Evolutionary conservation across 2,797 vertebrate genomes (phyloP).

Genomic region (Carapus acus): DNA sequence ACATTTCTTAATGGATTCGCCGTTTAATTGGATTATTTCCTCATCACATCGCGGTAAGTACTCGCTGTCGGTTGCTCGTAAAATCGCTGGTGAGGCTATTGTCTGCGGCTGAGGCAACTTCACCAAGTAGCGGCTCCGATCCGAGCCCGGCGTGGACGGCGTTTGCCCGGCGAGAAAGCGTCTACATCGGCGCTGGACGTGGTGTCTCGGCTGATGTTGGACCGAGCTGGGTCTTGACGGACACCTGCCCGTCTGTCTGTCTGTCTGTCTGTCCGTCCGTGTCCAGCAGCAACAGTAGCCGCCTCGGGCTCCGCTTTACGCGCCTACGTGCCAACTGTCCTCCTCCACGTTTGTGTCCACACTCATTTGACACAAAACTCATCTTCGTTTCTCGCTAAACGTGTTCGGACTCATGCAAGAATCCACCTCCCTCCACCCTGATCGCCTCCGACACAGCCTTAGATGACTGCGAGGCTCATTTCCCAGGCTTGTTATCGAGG

Average conservation of each 20-base stretch:
- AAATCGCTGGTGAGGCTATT: too few species aligned
- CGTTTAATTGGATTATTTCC: conserved; percentile 49
- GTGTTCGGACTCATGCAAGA: conserved; percentile 28
- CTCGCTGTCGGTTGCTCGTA: too few species aligned
- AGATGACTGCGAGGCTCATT: conserved; percentile 28
- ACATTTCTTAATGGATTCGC: conserved; percentile 64
- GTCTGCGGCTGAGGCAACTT: conserved; percentile 69
- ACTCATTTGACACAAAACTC: too few species aligned
- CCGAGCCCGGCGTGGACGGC: neutral
- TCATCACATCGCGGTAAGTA: conserved; percentile 67
- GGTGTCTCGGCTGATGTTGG: too few species aligned
- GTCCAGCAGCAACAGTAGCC: conserved; percentile 55
- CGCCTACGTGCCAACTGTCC: conserved; percentile 24
- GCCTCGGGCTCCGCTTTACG: conserved; percentile 27
- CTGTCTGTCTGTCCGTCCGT: too few species aligned
- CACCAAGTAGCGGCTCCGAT: conserved; percentile 24
- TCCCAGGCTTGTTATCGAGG: conserved; percentile 31
- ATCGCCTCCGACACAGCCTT: conserved; percentile 36
- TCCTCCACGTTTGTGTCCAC: too few species aligned
- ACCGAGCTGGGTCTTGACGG: conserved; percentile 41
- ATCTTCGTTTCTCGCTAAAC: too few species aligned
- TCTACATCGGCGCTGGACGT: conserved; percentile 37
- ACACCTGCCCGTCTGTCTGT: too few species aligned
- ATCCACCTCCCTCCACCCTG: conserved; percentile 40
- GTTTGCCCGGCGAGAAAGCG: conserved; percentile 9